Percentiles rank a stretch among this genome's conserved stretches.
Evolutionary conservation across 2,113 vertebrate genomes (phyloP).

Genomic region (Leiothrix lutea): DNA sequence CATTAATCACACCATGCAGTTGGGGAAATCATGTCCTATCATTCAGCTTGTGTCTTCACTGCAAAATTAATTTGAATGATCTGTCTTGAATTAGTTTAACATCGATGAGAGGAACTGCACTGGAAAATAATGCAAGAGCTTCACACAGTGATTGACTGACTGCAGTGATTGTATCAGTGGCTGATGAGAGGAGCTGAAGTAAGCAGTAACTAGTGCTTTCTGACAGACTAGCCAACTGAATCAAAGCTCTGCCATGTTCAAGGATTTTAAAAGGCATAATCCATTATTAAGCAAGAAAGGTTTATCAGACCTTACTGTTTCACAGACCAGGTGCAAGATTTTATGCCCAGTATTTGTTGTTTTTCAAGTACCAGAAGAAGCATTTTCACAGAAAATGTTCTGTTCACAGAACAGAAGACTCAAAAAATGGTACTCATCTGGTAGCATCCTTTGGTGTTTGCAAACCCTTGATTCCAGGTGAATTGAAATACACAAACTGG

Average conservation of each 20-base stretch:
- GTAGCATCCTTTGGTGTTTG: background rate
- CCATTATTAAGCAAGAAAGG: background rate
- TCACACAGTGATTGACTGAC: background rate
- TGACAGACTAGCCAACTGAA: background rate
- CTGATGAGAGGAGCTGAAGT: background rate
- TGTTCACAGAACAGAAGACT: background rate
- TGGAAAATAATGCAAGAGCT: background rate
- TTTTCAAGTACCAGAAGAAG: background rate
- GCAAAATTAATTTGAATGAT: background rate
- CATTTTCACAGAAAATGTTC: background rate
- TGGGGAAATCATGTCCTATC: background rate
- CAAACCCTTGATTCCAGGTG: background rate
- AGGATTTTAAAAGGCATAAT: background rate
- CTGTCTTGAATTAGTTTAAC: rapidly evolving
- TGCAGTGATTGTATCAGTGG: background rate
- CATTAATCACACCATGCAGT: background rate
- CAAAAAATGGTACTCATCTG: background rate
- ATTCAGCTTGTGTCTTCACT: background rate
- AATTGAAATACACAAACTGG: background rate
- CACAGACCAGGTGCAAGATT: background rate
- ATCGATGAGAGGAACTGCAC: background rate
- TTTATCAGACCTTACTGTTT: background rate
- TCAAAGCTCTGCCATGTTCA: background rate
- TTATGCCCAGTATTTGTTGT: background rate
- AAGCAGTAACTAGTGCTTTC: background rate